phyloP scores from a whole-genome alignment of 1,140 invertebrate species.

The Oreohelix idahoensis region DNA sequence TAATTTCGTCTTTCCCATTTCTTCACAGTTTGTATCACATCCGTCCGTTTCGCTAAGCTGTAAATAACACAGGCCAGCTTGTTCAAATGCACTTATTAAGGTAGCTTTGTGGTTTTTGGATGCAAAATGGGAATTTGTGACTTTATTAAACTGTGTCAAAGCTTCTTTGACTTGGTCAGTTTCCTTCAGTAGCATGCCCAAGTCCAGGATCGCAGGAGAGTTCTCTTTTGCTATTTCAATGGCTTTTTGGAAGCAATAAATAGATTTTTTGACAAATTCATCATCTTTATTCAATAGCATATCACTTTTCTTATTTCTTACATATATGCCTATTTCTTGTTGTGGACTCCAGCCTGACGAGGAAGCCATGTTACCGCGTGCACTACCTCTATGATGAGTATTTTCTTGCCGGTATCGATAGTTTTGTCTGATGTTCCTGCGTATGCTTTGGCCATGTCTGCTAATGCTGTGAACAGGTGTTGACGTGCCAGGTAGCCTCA shows the following conservation, averaged over 20 bases:
- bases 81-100: not conserved
- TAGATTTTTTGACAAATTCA: not conserved
- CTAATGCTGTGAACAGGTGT: no score
- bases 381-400: no score
- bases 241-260: not conserved
- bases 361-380: no score
- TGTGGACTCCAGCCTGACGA: not conserved
- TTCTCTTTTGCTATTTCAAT: conserved; percentile 1
- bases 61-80: not conserved
- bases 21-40: not conserved
- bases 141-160: not conserved
- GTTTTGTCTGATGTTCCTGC: no score
- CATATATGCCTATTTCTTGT: not conserved
- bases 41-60: not conserved
- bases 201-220: not conserved
- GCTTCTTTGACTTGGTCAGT: not conserved
- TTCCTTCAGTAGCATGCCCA: not conserved
- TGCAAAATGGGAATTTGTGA: not conserved
- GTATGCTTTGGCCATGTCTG: no score
- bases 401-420: no score
- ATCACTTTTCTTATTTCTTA: not conserved
- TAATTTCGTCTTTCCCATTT: not conserved
- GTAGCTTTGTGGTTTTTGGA: not conserved
- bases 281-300: not conserved
- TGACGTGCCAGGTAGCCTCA: no score